Base-by-base conservation (phyloP, 2,888 invertebrate genomes). In the Sphinx pinastri region DNA sequence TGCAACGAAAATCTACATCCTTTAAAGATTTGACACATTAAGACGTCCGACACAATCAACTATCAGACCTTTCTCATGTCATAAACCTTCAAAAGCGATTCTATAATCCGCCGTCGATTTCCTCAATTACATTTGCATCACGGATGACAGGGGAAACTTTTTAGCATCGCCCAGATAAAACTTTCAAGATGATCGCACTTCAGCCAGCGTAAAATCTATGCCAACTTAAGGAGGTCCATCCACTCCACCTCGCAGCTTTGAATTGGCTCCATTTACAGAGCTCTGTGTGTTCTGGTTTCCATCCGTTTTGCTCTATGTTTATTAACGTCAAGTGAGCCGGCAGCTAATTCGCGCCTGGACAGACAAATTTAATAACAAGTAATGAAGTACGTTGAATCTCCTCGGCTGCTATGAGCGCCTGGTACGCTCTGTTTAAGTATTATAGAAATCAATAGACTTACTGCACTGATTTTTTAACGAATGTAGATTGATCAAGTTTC, bases 341-440 rank as follows among this genome's bases (percentile, higher is more conserved):
- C 84, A 80, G 84, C 84, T 90, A 89, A 90, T 89, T 89, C 81
- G 83, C 80, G 79, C 79, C 73, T 77, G 81, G 84, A 89, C 84
- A 84, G 90, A 87, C 89, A 88, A 91, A 90, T 88, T 88, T 86
- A 88, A 88, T 88, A 87, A 85, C 80, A 81, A 84, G 81, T 85
- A 86, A 84, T 84, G 81, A 84, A 84, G 80, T 82, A 79, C 81
- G 77, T 76, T 79, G 72, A 76, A 76, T 76, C 74, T 73, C 49
- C 74, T 75, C 71, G 74, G 69, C 51, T 68, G 70, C 67, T 75
- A 73, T 79, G 69, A 71, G 75, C 73, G 68, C 72, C 68, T 76
- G 72, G 73, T 74, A 76, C 57, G 69, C 5, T 58, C 45, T 31
- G 16, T 63, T 68, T 59, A 38, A 68, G 16, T 12, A 16, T 68